Base-by-base conservation (phyloP, 1,140 invertebrate genomes). In the Drosophila mauritiana region DNA sequence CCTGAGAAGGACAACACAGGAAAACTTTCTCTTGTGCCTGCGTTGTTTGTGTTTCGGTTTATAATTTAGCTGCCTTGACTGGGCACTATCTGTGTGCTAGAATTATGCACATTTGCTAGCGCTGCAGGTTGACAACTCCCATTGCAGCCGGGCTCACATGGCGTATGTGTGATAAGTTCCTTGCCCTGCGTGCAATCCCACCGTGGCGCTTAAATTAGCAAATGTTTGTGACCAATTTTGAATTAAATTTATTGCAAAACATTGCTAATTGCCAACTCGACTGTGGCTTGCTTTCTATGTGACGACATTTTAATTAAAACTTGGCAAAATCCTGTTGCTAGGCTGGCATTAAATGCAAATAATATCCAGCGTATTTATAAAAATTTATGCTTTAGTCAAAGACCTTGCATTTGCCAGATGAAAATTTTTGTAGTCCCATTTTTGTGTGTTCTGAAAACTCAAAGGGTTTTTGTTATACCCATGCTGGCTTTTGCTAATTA, bases 231-330 rank as follows among this genome's bases (percentile, higher is more conserved):
- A 25, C 65, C 72, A 51, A 51, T 82, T 78, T 56, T 58, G 31
- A 73, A 73, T 78, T 76, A 55, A 82, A 85, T 86, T 86, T 82
- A 86, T 88, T 64, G 69, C 69, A 79, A 79, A 81, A 76, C 64
- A 83, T 83, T 88, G 64, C 74, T 86, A 86, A 86, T 81, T 85
- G 78, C 78, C 77, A 73, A 78, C 69, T 73, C 54, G 55, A 46
- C 49, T 84, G 80, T 42, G 58, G 48, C 55, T 59, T 39, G 56
- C 45, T 56, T 57, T 59, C 74, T 37, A 78, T 79, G 78, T 81
- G 82, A 72, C 64, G 82, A 86, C 83, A 88, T 86, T 88, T 86
- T 86, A 86, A 88, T 86, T 86, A 86, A 86, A 86, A 88, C 80
- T 83, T 88, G 79, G 36, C 42, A 62, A 65, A 73, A 52, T 55